A percentile compares a stretch with the other conserved stretches of the same genome.
Evolutionary conservation across 30 jellyfish, hydroid and myxozoan genomes (phyloP).

Genomic region (Nemopilema nomurai): DNA sequence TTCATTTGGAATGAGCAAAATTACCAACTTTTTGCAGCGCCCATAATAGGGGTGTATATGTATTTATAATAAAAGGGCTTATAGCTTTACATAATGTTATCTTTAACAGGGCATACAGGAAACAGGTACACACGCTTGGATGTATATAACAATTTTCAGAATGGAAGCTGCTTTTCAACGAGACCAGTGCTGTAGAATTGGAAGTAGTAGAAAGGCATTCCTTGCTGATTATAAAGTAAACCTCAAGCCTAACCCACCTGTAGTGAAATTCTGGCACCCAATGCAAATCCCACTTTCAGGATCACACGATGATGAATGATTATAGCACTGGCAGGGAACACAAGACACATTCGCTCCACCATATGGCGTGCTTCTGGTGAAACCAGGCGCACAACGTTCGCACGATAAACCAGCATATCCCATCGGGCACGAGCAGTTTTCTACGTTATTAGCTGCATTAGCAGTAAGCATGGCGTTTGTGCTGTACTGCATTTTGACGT

Average conservation of each 20-base stretch:
- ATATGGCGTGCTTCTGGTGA: conserved; percentile 73
- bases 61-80: too few relatives aligned
- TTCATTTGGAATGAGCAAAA: too few relatives aligned
- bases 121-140: too few relatives aligned
- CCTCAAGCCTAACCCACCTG: too few relatives aligned
- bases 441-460: conserved; percentile 70
- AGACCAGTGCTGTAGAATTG: too few relatives aligned
- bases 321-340: conserved; percentile 80
- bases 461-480: conserved; percentile 8
- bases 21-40: too few relatives aligned
- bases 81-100: too few relatives aligned
- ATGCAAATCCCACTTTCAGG: conserved; percentile 74
- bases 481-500: conserved; percentile 69
- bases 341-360: conserved; percentile 63
- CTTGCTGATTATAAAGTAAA: neutral
- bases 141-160: too few relatives aligned
- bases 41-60: too few relatives aligned
- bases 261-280: conserved; percentile 71
- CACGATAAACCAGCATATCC: conserved; percentile 87
- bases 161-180: too few relatives aligned
- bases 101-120: too few relatives aligned
- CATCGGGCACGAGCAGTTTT: conserved; percentile 75
- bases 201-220: neutral
- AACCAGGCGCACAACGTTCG: conserved; percentile 75
- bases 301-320: conserved; percentile 74